Evolutionary conservation across 2,797 vertebrate genomes (phyloP).

Genomic region (Diplodus sargus): DNA sequence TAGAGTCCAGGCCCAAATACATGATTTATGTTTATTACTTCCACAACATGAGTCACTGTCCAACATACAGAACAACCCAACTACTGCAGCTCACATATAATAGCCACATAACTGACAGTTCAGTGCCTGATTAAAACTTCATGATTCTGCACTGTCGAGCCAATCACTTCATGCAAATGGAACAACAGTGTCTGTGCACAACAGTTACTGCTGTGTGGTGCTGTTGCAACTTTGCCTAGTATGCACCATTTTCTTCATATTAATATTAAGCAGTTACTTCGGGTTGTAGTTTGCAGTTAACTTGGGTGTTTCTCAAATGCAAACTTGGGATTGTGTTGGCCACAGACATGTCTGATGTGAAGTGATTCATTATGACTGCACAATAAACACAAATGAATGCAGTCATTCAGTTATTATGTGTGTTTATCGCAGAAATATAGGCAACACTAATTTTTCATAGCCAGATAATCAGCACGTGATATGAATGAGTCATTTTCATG

Average conservation of each 20-base stretch:
- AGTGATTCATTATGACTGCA: background rate
- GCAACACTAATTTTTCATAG: background rate
- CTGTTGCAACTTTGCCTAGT: constrained; percentile 43
- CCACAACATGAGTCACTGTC: background rate
- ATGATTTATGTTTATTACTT: background rate
- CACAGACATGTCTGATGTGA: background rate
- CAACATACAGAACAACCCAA: background rate
- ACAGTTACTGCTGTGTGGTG: constrained; percentile 14
- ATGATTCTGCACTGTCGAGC: constrained; percentile 31
- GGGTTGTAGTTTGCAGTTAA: constrained; percentile 30
- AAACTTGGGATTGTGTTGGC: background rate
- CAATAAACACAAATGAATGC: background rate
- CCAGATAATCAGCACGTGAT: background rate
- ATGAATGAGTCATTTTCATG: background rate
- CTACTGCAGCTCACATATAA: constrained; percentile 19
- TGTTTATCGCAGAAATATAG: background rate
- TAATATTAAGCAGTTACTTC: constrained; percentile 31
- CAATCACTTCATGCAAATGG: constrained; percentile 39
- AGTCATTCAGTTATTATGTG: background rate
- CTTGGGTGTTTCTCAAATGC: constrained; percentile 20
- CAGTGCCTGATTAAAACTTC: constrained; percentile 16
- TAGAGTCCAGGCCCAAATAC: constrained; percentile 16
- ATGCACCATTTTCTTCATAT: constrained; percentile 30
- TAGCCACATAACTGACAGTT: constrained; percentile 24
- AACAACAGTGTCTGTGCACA: constrained; percentile 13